Evolutionary conservation across 2,113 vertebrate genomes (phyloP).

Genomic region (Illadopsis cleaveri): DNA sequence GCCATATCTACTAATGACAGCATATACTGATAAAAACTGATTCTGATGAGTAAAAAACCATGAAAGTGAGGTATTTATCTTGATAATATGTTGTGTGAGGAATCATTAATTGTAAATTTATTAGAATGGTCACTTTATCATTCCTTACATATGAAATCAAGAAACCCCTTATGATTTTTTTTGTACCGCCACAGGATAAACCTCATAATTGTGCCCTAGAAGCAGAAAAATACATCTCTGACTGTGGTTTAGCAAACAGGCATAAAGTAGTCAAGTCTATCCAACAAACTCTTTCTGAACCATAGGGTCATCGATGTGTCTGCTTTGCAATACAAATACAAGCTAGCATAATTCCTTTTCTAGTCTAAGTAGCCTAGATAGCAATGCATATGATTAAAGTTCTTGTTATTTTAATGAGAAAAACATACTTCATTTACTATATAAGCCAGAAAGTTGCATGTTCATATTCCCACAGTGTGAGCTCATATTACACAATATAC

Average conservation of each 20-base stretch:
- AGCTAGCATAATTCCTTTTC: neutral
- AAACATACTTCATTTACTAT: constrained; percentile 45
- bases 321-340: neutral
- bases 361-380: constrained; percentile 23
- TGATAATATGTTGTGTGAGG: neutral
- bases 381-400: constrained; percentile 50
- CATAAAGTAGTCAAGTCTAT: neutral
- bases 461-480: constrained; percentile 68
- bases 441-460: constrained; percentile 33
- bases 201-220: neutral
- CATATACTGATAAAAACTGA: neutral
- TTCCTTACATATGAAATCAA: neutral
- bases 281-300: neutral
- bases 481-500: constrained; percentile 65
- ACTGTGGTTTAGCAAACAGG: neutral
- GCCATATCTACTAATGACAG: neutral
- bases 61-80: neutral
- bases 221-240: neutral
- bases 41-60: neutral
- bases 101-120: neutral
- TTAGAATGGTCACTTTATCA: neutral
- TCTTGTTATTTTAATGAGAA: constrained; percentile 66
- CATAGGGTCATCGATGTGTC: neutral
- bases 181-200: neutral
- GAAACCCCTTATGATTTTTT: neutral